Evolutionary conservation across 2,113 vertebrate species (phyloP).

Genomic region (Mobula birostris): DNA sequence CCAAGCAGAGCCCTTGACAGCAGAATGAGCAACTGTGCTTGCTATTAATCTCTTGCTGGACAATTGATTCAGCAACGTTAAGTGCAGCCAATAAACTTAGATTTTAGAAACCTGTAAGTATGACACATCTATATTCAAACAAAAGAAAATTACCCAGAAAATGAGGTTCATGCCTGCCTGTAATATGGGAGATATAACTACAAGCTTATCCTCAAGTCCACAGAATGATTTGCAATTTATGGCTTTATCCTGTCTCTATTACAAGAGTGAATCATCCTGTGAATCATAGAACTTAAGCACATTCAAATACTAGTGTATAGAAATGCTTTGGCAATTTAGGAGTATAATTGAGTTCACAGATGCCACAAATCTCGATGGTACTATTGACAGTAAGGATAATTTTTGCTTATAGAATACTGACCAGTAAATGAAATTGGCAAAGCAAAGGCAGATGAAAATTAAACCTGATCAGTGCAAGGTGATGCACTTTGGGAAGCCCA

Average conservation of each 20-base stretch:
- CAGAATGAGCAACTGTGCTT: neutral
- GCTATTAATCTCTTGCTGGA: neutral
- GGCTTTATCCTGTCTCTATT: neutral
- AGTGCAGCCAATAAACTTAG: neutral
- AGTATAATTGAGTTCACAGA: neutral
- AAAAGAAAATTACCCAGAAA: neutral
- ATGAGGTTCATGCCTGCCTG: neutral
- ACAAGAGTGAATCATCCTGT: neutral
- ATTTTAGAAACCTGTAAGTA: neutral
- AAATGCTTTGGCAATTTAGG: neutral
- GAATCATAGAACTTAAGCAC: neutral
- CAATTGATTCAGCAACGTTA: neutral
- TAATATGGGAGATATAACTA: neutral
- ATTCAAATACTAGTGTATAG: neutral
- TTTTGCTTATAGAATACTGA: too few species aligned
- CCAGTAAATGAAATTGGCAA: too few species aligned
- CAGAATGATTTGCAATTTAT: neutral
- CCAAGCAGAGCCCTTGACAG: neutral
- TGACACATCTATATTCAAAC: neutral
- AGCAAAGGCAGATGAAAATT: too few species aligned
- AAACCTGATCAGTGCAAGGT: too few species aligned
- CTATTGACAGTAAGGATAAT: too few species aligned
- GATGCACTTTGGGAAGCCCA: too few species aligned
- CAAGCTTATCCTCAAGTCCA: neutral
- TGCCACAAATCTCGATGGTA: too few species aligned